Evolutionary conservation across 2,888 invertebrate genomes (phyloP), one percentile per base, ranked within the genome.

Genomic region (Laothoe populi): DNA sequence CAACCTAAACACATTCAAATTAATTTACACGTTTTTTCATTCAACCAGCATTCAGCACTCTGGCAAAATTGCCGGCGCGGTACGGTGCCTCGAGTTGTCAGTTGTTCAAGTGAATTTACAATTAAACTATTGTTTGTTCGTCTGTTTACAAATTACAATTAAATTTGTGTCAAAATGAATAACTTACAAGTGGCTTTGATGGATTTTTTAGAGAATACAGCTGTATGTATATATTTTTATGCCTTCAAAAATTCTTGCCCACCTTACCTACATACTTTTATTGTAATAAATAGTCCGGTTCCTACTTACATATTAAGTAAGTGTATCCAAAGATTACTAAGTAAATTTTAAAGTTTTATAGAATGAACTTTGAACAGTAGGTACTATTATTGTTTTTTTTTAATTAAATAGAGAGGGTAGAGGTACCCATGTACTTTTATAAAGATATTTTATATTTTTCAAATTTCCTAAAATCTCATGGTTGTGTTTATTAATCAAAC

Each of bases 101-200:
- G 23, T 13, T 21, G 45, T 16, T 38, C n/a, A 48, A 10, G 48
- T 46, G 46, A 38, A 60, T 38, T 46, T 10, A 11, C 16, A 8
- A 60, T 16, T n/a, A n/a, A n/a, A 13, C 40, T n/a, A 40, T 40
- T 40, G n/a, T 40, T n/a, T n/a, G n/a, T n/a, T n/a, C 4, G 0
- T 4, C 11, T 40, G n/a, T 4, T 24, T 26, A 10, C 1, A 46
- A 3, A 24, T 16, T 61, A 40, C 21, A 13, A 24, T 24, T 16
- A 13, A 5, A 58, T 2, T 26, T 42, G 31, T 67, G 31, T 23
- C 59, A 75, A 66, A 62, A 88, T 88, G 87, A 82, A 75, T 78
- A 82, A 84, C 65, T 74, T 87, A 70, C 65, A 84, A 77, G 83
- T 78, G 65, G 86, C 82, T 60, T 62, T 83, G 35, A 73, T 72